Conservation (phyloP, 1,140 invertebrate species). For the Drosophila eugracilis region DNA sequence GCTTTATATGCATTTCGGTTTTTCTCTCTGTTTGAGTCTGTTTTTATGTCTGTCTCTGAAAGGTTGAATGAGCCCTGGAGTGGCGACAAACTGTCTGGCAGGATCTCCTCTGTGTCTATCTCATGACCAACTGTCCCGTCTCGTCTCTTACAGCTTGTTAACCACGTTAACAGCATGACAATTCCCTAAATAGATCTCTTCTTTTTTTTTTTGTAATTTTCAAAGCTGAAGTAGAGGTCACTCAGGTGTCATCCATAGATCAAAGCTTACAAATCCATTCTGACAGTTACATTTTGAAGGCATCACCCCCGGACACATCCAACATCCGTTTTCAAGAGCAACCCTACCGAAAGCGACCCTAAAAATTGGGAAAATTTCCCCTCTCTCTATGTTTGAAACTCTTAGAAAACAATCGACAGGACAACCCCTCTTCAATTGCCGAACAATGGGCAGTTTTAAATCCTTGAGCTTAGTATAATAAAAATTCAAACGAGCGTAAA, state of each 20-base stretch:
- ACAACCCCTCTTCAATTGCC: constrained; percentile 73
- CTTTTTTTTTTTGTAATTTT: too few relatives aligned
- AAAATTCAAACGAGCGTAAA: constrained; percentile 84
- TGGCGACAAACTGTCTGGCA: constrained; percentile 76
- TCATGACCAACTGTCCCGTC: constrained; percentile 24
- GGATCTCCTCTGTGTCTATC: constrained; percentile 67
- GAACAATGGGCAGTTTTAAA: constrained; percentile 73
- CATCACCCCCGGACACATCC: constrained; percentile 11
- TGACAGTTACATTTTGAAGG: constrained; percentile 55
- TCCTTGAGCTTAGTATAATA: constrained; percentile 78
- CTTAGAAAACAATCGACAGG: constrained; percentile 44
- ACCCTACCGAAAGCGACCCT: constrained; percentile 40
- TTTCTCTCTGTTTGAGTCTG: constrained; percentile 25
- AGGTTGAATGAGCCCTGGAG: constrained; percentile 48
- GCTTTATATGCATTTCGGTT: constrained; percentile 55
- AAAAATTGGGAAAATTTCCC: constrained; percentile 20
- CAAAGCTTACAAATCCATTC: constrained; percentile 30
- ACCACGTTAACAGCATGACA: constrained; percentile 49
- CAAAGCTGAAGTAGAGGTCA: constrained; percentile 30
- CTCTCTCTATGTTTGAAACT: constrained; percentile 16
- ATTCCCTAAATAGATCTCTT: constrained; percentile 43
- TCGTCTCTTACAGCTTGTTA: constrained; percentile 18
- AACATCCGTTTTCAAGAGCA: constrained; percentile 1
- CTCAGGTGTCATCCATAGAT: constrained; percentile 26
- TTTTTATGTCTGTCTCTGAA: constrained; percentile 4